Evolutionary conservation across 2,113 vertebrate species (phyloP).

Genomic region (Paedocypris sp.): DNA sequence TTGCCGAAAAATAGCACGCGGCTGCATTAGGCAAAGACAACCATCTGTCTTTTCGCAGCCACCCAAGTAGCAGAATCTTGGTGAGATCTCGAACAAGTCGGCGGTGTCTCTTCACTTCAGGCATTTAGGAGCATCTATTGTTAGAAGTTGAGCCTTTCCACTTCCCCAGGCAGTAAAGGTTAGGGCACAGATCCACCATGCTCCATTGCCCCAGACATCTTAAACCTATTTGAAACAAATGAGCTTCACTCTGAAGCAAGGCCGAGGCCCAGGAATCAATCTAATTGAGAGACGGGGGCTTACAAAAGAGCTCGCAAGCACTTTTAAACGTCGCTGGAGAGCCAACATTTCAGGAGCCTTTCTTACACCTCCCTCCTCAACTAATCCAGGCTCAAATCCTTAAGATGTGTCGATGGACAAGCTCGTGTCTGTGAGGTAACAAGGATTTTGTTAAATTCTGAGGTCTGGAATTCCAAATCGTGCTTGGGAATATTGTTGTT

Average conservation of each 20-base stretch:
- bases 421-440: constrained; percentile 23
- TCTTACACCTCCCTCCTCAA: constrained; percentile 13
- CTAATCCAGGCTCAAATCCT: constrained; percentile 32
- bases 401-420: constrained; percentile 17
- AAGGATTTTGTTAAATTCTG: constrained; percentile 3
- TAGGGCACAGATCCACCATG: constrained; percentile 11
- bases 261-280: constrained; percentile 24
- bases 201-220: constrained; percentile 15
- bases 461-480: constrained; percentile 25
- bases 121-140: constrained; percentile 6
- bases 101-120: not conserved
- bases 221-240: constrained; percentile 26
- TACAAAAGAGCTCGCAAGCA: constrained; percentile 12
- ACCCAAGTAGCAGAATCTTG: not conserved
- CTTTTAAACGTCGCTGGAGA: constrained; percentile 12
- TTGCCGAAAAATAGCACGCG: too few relatives aligned
- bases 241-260: constrained; percentile 18
- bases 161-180: constrained; percentile 15
- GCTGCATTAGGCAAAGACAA: too few relatives aligned
- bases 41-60: too few relatives aligned
- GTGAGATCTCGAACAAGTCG: not conserved
- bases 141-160: not conserved
- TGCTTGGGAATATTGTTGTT: constrained; percentile 4
- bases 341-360: constrained; percentile 17
- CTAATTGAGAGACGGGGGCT: constrained; percentile 33